phyloP scores from a whole-genome alignment of 2,888 invertebrate species.

The Sipha maydis region DNA sequence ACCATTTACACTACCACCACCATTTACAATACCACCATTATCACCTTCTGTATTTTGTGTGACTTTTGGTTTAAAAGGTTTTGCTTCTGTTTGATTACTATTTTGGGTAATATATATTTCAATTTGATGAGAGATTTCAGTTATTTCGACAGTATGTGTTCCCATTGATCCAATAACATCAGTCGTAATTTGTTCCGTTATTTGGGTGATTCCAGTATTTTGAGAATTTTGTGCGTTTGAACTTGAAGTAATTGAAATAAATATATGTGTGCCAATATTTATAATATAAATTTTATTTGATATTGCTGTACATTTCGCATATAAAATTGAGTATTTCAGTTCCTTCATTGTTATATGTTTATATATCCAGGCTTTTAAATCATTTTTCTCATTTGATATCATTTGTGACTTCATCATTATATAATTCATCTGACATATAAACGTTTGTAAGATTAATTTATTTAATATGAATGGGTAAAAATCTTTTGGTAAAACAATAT shows the following conservation, averaged over 20 bases:
- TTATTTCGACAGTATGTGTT: not conserved
- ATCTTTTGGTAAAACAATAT: slow-evolving; percentile 1
- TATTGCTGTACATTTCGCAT: not conserved
- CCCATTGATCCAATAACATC: not conserved
- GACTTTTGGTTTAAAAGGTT: not conserved
- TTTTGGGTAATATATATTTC: not conserved
- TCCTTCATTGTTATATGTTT: not conserved
- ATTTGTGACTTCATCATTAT: not conserved
- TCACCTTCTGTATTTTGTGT: not conserved
- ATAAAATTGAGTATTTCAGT: not conserved
- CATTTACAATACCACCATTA: too few species aligned
- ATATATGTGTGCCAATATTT: not conserved
- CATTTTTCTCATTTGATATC: not conserved
- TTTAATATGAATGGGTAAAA: not conserved
- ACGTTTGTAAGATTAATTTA: not conserved
- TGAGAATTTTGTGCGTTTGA: too few species aligned
- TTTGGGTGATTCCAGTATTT: not conserved
- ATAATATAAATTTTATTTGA: not conserved
- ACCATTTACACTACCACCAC: too few species aligned
- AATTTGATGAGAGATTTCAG: not conserved
- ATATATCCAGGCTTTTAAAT: not conserved
- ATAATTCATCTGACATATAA: not conserved
- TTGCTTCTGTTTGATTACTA: not conserved
- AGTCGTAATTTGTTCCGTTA: not conserved
- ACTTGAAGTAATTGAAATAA: too few species aligned